Percentiles rank a stretch among this genome's conserved stretches.
Evolutionary conservation across 2,113 vertebrate genomes (phyloP).

Genomic region (Talpa occidentalis): DNA sequence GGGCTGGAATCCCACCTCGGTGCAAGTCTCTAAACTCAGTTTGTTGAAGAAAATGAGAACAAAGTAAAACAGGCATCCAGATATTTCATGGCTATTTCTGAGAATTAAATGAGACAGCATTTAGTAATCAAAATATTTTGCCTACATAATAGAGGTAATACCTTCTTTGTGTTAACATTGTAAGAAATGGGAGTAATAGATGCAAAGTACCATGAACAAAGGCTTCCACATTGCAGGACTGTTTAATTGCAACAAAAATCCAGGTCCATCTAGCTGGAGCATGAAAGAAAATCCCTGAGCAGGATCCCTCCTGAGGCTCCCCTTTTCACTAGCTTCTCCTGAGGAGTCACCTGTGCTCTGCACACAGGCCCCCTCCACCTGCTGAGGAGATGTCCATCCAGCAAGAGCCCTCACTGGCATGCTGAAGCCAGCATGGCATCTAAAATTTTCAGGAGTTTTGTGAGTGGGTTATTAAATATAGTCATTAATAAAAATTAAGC

Average conservation of each 20-base stretch:
- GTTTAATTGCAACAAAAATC: not conserved
- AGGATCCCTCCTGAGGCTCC: not conserved
- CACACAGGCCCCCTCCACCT: not conserved
- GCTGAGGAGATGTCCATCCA: not conserved
- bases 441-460: not conserved
- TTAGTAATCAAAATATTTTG: slow-evolving; percentile 13
- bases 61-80: slow-evolving; percentile 3
- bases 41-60: not conserved
- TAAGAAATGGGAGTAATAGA: slow-evolving; percentile 20
- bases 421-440: not conserved
- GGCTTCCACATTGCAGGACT: not conserved
- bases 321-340: not conserved
- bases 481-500: not conserved
- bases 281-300: not conserved
- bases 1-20: not conserved
- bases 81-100: not conserved
- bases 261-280: not conserved
- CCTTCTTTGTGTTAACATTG: not conserved
- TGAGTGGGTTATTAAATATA: not conserved
- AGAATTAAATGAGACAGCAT: not conserved
- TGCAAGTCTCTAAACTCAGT: not conserved
- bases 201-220: not conserved
- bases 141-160: not conserved
- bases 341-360: not conserved
- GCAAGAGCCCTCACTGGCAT: not conserved